Percentiles rank a stretch among this genome's conserved stretches.
Evolutionary conservation across 2,797 vertebrate species (phyloP).

Genomic region (Falco berigora): DNA sequence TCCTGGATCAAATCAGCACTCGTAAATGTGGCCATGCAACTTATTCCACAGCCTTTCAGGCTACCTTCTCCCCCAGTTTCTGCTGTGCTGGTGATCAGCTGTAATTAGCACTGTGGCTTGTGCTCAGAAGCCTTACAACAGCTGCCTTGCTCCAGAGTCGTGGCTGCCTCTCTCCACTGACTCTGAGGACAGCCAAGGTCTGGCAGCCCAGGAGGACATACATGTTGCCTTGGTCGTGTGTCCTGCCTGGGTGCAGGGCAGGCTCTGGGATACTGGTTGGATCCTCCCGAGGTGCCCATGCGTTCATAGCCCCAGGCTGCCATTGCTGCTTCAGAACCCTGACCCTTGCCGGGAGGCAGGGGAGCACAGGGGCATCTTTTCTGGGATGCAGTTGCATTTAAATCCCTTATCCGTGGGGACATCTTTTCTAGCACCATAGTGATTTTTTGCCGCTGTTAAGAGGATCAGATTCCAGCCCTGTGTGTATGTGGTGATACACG

Average conservation of each 20-base stretch:
- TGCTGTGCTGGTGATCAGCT: not conserved
- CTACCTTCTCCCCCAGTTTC: not conserved
- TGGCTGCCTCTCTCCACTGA: not conserved
- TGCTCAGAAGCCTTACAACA: not conserved
- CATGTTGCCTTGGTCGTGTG: too few relatives aligned
- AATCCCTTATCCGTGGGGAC: not conserved
- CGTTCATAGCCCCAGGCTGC: not conserved
- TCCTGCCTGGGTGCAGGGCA: not conserved
- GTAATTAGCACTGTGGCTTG: not conserved
- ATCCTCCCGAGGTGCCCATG: too few relatives aligned
- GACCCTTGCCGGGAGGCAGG: not conserved
- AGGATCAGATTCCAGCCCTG: not conserved
- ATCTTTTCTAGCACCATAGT: not conserved
- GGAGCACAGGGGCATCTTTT: not conserved
- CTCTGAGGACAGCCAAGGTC: not conserved
- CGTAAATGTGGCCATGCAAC: not conserved
- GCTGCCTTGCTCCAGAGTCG: not conserved
- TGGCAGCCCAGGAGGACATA: fast-evolving
- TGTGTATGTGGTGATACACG: not conserved
- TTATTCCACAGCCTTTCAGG: not conserved
- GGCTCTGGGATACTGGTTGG: not conserved
- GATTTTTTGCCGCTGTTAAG: not conserved
- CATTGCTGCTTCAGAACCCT: not conserved
- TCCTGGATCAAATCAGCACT: not conserved
- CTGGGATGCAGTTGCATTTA: not conserved